Evolutionary conservation across 2,888 invertebrate genomes (phyloP).

Genomic region (Meandrusa payeni): DNA sequence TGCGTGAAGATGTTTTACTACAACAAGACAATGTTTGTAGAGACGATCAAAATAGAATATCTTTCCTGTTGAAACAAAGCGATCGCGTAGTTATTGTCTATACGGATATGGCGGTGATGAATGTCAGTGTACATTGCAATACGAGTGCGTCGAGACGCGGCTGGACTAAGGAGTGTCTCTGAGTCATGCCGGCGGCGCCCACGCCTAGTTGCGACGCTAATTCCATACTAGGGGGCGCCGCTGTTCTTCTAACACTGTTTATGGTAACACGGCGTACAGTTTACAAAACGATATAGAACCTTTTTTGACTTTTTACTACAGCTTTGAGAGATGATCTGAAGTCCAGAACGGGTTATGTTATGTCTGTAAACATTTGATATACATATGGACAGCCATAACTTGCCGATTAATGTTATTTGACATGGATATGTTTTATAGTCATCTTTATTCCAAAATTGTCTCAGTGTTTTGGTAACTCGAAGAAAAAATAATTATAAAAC

Average conservation of each 20-base stretch:
- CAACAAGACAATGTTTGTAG: no score
- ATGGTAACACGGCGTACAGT: conserved; percentile 1
- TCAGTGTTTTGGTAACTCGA: no score
- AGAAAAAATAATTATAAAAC: no score
- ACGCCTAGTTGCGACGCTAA: conserved; percentile 45
- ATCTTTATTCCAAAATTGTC: no score
- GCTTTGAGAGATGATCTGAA: no score
- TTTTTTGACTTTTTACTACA: conserved; percentile 10
- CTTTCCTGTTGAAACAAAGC: not conserved
- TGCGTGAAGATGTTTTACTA: no score
- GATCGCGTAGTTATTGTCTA: conserved; percentile 7
- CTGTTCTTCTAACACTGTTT: conserved; percentile 25
- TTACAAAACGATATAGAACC: conserved; percentile 11
- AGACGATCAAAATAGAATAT: no score
- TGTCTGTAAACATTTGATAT: no score
- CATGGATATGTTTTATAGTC: no score
- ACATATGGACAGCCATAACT: no score
- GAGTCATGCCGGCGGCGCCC: conserved; percentile 59
- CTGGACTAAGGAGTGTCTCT: conserved; percentile 51
- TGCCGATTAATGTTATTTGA: no score
- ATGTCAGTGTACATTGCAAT: conserved; percentile 32
- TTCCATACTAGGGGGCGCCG: conserved; percentile 53
- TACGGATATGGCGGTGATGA: conserved; percentile 29
- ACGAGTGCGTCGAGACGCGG: conserved; percentile 29
- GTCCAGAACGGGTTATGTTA: no score